Evolutionary conservation across 2,888 invertebrate species (phyloP).

Genomic region (Tiliacea citrago): DNA sequence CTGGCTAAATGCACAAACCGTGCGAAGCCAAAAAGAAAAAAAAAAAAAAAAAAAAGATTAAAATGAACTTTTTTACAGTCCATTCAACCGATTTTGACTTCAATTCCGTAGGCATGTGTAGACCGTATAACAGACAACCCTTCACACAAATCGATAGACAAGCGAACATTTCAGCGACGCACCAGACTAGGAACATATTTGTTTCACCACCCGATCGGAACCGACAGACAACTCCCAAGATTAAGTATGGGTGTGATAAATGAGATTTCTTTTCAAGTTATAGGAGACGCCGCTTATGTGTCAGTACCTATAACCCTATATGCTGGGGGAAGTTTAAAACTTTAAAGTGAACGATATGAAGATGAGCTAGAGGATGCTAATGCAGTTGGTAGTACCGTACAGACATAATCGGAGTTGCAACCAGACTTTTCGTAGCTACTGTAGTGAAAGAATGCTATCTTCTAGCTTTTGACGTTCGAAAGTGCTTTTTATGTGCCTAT

Average conservation of each 20-base stretch:
- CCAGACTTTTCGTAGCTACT: neutral
- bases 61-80: no score
- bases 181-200: conserved; percentile 20
- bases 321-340: conserved; percentile 17
- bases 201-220: conserved; percentile 49
- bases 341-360: conserved; percentile 18
- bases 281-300: conserved; percentile 19
- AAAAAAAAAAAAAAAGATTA: no score
- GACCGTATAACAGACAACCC: no score
- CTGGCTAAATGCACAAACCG: no score
- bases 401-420: neutral
- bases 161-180: conserved; percentile 14
- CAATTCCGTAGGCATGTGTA: no score
- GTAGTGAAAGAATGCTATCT: neutral
- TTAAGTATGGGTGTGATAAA: conserved; percentile 75
- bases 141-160: neutral
- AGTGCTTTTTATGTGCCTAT: no score
- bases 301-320: conserved; percentile 15
- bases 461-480: no score
- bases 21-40: no score
- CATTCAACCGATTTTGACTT: no score
- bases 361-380: conserved; percentile 2
- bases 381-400: neutral
- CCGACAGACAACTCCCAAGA: conserved; percentile 71
- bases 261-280: conserved; percentile 69